Conservation (phyloP, 2,888 invertebrate genomes). For the Pristionchus entomophagus region DNA sequence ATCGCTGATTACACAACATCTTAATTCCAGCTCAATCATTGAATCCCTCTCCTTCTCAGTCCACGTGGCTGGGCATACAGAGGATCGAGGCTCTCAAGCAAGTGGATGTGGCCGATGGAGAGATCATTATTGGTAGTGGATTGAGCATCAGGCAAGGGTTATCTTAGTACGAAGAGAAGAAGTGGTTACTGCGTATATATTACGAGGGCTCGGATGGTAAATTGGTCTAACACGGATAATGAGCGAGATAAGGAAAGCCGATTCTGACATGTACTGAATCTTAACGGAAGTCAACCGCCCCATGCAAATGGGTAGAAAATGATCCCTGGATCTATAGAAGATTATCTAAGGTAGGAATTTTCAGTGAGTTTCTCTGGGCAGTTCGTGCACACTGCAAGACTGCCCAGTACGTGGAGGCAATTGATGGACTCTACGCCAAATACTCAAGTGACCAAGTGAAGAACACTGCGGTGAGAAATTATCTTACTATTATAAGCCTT, state of each 20-base stretch:
- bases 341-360: no score
- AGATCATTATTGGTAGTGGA: slow-evolving; percentile 85
- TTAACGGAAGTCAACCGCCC: no score
- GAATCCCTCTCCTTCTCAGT: not conserved
- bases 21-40: slow-evolving; percentile 13
- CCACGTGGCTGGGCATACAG: slow-evolving; percentile 35
- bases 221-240: no score
- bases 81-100: slow-evolving; percentile 82
- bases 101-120: slow-evolving; percentile 78
- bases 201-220: no score
- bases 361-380: slow-evolving; percentile 6
- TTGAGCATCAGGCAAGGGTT: slow-evolving; percentile 84
- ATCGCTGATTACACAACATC: no score
- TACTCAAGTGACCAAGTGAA: slow-evolving; percentile 48
- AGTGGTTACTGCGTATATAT: no score
- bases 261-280: no score
- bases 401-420: not conserved
- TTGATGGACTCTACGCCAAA: slow-evolving; percentile 5
- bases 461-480: slow-evolving; percentile 40
- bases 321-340: no score
- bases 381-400: not conserved
- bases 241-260: no score
- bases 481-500: no score
- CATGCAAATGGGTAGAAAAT: no score
- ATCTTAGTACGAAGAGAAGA: no score